These are phyloP conservation scores for Morpho achilles DNA, from an alignment of 2,888 invertebrate species.

Conservation along the genomic window DNA sequence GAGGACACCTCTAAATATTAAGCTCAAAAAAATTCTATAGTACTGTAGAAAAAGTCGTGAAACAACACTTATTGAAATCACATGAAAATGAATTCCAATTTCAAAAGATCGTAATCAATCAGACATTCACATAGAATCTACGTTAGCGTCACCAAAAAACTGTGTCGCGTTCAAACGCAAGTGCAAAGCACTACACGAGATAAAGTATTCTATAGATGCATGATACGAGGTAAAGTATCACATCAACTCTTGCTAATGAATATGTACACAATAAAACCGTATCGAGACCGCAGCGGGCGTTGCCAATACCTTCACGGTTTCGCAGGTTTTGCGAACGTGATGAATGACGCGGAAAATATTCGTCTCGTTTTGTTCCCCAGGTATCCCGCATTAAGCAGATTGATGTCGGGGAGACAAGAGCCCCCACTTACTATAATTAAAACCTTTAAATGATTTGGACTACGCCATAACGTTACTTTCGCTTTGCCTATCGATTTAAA, in stretches of 20 bases:
- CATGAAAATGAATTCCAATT: too few relatives aligned
- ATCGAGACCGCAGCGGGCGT: slow-evolving; percentile 5
- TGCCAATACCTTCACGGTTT: slow-evolving; percentile 20
- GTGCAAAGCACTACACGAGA: too few relatives aligned
- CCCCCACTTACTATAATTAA: slow-evolving; percentile 70
- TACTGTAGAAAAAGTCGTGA: too few relatives aligned
- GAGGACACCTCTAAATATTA: too few relatives aligned
- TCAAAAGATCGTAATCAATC: too few relatives aligned
- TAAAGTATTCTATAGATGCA: too few relatives aligned
- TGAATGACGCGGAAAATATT: slow-evolving; percentile 46
- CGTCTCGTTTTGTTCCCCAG: slow-evolving; percentile 33
- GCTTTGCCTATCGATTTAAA: not conserved
- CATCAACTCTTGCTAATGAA: slow-evolving; percentile 12
- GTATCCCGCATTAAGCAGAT: slow-evolving; percentile 60
- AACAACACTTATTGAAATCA: too few relatives aligned
- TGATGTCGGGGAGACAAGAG: slow-evolving; percentile 46
- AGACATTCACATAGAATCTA: too few relatives aligned
- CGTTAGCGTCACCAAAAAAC: too few relatives aligned
- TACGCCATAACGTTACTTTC: slow-evolving; percentile 27
- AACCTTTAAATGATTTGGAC: slow-evolving; percentile 63
- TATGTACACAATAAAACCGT: slow-evolving; percentile 10
- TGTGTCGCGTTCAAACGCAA: too few relatives aligned
- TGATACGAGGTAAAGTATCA: not conserved
- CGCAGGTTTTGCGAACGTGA: slow-evolving; percentile 36
- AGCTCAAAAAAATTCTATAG: too few relatives aligned